Evolutionary conservation across 1,140 invertebrate genomes (phyloP).

Genomic region (Megalopta genalis): DNA sequence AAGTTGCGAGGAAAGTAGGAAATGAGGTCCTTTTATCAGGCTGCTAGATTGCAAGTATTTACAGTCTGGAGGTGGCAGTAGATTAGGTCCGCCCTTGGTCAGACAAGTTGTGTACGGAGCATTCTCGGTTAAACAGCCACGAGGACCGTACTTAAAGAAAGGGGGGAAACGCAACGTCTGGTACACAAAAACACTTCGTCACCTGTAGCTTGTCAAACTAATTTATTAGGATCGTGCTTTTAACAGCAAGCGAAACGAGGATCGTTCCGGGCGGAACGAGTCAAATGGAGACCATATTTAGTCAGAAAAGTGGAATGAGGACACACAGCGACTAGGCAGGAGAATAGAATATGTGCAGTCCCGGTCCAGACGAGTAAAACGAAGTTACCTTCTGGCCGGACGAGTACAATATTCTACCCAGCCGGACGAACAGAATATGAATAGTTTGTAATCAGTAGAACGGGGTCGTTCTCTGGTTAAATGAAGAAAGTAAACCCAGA

Average conservation of each 20-base stretch:
- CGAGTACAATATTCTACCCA: not conserved
- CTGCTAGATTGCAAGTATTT: not conserved
- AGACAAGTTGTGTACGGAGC: not conserved
- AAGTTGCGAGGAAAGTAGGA: too few relatives aligned
- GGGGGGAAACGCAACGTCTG: not conserved
- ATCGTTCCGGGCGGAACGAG: not conserved
- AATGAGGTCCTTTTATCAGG: not conserved
- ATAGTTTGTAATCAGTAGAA: not conserved
- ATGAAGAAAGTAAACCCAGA: too few relatives aligned
- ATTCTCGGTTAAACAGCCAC: not conserved
- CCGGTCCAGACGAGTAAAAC: not conserved
- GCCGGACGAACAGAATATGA: not conserved
- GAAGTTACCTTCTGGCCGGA: not conserved
- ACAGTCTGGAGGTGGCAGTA: not conserved
- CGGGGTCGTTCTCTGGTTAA: too few relatives aligned
- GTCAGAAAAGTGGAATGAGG: too few relatives aligned
- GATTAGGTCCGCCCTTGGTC: not conserved
- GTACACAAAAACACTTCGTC: not conserved
- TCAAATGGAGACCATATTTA: not conserved
- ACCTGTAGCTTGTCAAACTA: not conserved
- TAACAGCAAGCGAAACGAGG: not conserved
- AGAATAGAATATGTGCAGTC: conserved; percentile 1
- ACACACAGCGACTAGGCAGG: too few relatives aligned
- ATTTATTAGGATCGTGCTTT: not conserved
- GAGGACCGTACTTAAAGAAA: not conserved